Conservation (phyloP, 2,113 vertebrate species). For the Boleophthalmus pectinirostris region DNA sequence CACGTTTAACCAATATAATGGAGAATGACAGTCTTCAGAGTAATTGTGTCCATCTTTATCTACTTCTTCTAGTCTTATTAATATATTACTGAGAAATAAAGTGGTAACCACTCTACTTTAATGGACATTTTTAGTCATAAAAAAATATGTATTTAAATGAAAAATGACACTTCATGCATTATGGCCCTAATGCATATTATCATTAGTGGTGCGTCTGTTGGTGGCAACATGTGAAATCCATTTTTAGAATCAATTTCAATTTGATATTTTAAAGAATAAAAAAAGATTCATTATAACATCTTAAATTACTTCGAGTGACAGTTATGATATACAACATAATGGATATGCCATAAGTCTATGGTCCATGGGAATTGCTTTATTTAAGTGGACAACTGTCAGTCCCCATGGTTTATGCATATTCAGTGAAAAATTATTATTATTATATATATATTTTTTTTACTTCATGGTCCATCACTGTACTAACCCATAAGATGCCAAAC, state of each 20-base stretch:
- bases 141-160: not conserved
- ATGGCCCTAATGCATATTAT: not conserved
- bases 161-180: not conserved
- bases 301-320: no score
- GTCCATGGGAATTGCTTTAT: no score
- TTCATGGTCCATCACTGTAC: not conserved
- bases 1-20: not conserved
- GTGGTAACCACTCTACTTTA: not conserved
- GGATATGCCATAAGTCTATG: no score
- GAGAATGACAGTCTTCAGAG: not conserved
- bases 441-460: not conserved
- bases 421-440: not conserved
- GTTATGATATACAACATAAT: no score
- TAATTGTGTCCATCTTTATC: not conserved
- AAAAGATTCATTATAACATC: no score
- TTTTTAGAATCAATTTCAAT: not conserved
- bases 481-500: conserved; percentile 9
- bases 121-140: not conserved
- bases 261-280: no score
- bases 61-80: not conserved
- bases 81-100: not conserved
- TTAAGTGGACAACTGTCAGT: not conserved
- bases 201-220: not conserved
- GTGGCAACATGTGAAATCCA: not conserved
- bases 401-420: not conserved